A percentile compares a stretch with the other conserved stretches of the same genome.
Evolutionary conservation across 2,888 invertebrate species (phyloP).

Genomic region (Stictocephala bisonia): DNA sequence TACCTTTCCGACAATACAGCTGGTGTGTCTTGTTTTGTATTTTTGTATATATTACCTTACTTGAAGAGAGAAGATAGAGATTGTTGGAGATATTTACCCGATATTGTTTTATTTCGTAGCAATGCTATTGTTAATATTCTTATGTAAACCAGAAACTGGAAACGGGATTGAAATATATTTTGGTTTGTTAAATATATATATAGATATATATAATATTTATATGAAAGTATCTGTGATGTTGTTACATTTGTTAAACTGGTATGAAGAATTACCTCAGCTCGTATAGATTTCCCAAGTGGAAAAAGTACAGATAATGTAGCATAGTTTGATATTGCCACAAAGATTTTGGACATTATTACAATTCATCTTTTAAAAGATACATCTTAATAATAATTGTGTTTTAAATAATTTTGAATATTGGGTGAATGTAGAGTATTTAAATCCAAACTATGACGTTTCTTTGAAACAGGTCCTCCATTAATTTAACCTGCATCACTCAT

Average conservation of each 20-base stretch:
- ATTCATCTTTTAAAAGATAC: constrained; percentile 34
- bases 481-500: constrained; percentile 15
- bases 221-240: constrained; percentile 45
- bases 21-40: constrained; percentile 39
- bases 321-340: constrained; percentile 38
- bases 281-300: constrained; percentile 14
- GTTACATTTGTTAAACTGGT: constrained; percentile 48
- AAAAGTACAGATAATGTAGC: constrained; percentile 36
- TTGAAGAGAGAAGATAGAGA: constrained; percentile 27
- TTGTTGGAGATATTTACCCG: constrained; percentile 25
- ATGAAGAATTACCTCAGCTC: constrained; percentile 46
- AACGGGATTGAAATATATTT: constrained; percentile 25
- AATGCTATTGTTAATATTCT: background rate
- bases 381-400: constrained; percentile 34
- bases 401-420: constrained; percentile 36
- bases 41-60: constrained; percentile 39
- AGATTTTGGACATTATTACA: constrained; percentile 27
- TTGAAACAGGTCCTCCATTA: too few species aligned
- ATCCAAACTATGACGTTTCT: background rate
- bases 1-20: too few species aligned
- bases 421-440: constrained; percentile 38
- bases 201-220: constrained; percentile 33
- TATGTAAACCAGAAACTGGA: background rate
- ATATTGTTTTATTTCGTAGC: background rate
- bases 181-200: constrained; percentile 16